Evolutionary conservation across 2,113 vertebrate genomes (phyloP).

Genomic region (Phoenicopterus ruber): DNA sequence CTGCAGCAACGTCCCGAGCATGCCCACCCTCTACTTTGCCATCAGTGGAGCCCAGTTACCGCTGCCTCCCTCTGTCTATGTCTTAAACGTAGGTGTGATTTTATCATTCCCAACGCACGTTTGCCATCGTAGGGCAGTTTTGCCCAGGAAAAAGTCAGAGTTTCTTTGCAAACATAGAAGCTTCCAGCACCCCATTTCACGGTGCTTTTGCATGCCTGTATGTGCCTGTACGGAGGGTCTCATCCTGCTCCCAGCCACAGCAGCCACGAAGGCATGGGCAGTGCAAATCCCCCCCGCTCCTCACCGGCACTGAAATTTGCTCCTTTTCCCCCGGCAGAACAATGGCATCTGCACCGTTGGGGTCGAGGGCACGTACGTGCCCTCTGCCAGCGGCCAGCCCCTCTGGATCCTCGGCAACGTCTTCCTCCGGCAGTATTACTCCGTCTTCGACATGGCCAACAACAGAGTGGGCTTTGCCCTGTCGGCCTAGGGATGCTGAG

Average conservation of each 20-base stretch:
- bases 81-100: slow-evolving; percentile 20
- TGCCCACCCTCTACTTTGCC: slow-evolving; percentile 61
- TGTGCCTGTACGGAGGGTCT: background rate
- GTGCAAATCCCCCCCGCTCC: rapidly evolving
- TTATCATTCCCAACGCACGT: rapidly evolving
- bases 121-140: background rate
- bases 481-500: background rate
- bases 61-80: slow-evolving; percentile 55
- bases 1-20: background rate
- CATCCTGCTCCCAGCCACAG: background rate
- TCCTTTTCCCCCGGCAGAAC: background rate
- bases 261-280: background rate
- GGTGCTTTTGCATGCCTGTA: background rate
- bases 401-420: slow-evolving; percentile 34
- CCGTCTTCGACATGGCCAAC: slow-evolving; percentile 59
- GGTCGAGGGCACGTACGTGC: slow-evolving; percentile 54
- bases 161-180: background rate
- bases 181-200: rapidly evolving
- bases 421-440: slow-evolving; percentile 62
- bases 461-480: slow-evolving; percentile 65
- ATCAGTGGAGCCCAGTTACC: slow-evolving; percentile 26
- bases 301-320: background rate
- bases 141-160: background rate
- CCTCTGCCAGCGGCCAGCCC: slow-evolving; percentile 29
- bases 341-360: slow-evolving; percentile 28